These are phyloP conservation scores for Anas platyrhynchos DNA, from an alignment of 2,113 vertebrate species.

Conservation along the genomic window DNA sequence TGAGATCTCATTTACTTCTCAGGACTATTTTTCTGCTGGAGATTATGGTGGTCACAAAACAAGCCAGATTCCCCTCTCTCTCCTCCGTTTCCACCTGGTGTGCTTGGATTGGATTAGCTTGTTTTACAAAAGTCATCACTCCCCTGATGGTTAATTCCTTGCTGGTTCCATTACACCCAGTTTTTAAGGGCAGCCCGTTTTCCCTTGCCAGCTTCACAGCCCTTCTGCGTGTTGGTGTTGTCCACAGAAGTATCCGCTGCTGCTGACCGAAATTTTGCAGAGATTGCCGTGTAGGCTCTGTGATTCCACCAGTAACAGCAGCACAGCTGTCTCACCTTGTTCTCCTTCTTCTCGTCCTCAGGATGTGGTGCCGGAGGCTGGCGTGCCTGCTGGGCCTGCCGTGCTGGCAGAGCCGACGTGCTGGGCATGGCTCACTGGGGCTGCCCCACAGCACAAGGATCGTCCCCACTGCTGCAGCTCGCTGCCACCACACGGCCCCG, in stretches of 20 bases:
- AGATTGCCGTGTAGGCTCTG: accelerated
- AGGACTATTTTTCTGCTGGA: not conserved
- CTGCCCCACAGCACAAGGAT: not conserved
- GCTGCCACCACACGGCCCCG: constrained; percentile 23
- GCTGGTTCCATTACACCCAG: not conserved
- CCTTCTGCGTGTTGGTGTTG: not conserved
- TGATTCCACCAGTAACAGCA: accelerated
- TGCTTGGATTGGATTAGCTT: not conserved
- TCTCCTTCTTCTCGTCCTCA: not conserved
- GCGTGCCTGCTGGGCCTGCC: not conserved
- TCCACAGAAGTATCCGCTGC: not conserved
- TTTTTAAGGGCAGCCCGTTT: not conserved
- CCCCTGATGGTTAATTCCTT: not conserved
- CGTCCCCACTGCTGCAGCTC: accelerated
- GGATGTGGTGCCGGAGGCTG: constrained; percentile 75
- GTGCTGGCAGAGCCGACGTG: not conserved
- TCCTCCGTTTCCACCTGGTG: not conserved
- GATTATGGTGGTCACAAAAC: not conserved
- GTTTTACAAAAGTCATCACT: not conserved
- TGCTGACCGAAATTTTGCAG: accelerated
- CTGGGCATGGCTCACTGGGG: not conserved
- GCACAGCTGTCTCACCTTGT: not conserved
- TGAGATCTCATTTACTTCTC: not conserved
- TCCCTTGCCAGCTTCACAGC: accelerated
- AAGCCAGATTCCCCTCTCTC: not conserved